Percentiles rank a stretch among this genome's conserved stretches.
These are phyloP conservation scores for Agrilus biguttatus DNA, from an alignment of 2,888 invertebrate species.

Conservation along the genomic window DNA sequence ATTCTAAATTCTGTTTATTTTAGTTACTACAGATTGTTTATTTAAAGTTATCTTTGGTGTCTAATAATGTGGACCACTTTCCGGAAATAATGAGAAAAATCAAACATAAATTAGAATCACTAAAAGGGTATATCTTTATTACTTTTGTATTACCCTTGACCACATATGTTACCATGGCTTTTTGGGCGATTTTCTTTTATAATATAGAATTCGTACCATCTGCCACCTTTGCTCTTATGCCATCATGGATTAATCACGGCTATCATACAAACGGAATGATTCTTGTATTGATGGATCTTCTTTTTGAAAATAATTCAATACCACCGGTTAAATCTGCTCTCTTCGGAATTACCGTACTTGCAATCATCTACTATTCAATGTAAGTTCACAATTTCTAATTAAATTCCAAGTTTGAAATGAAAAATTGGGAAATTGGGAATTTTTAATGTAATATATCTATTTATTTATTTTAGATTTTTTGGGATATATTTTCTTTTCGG, in stretches of 20 bases:
- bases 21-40: slow-evolving; percentile 8
- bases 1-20: slow-evolving; percentile 1
- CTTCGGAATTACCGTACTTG: slow-evolving; percentile 4
- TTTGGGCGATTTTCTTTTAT: slow-evolving; percentile 19
- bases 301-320: slow-evolving; percentile 4
- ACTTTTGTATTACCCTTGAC: slow-evolving; percentile 9
- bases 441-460: too few species aligned
- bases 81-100: slow-evolving; percentile 2
- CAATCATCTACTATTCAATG: slow-evolving; percentile 7
- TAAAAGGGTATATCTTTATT: slow-evolving; percentile 10
- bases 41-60: slow-evolving; percentile 5
- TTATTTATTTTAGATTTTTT: slow-evolving; percentile 6
- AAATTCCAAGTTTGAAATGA: neutral
- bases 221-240: slow-evolving; percentile 14
- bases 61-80: slow-evolving; percentile 2
- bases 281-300: slow-evolving; percentile 15
- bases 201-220: slow-evolving; percentile 20
- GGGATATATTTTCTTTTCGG: slow-evolving; percentile 8
- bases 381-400: slow-evolving; percentile 4
- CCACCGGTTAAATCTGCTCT: slow-evolving; percentile 8
- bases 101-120: slow-evolving; percentile 1
- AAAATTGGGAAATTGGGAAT: too few species aligned
- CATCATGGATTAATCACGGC: slow-evolving; percentile 21
- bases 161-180: slow-evolving; percentile 15
- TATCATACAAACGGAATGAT: slow-evolving; percentile 20